Conservation (phyloP, 2,797 vertebrate species). For the Phalloptychus januarius region DNA sequence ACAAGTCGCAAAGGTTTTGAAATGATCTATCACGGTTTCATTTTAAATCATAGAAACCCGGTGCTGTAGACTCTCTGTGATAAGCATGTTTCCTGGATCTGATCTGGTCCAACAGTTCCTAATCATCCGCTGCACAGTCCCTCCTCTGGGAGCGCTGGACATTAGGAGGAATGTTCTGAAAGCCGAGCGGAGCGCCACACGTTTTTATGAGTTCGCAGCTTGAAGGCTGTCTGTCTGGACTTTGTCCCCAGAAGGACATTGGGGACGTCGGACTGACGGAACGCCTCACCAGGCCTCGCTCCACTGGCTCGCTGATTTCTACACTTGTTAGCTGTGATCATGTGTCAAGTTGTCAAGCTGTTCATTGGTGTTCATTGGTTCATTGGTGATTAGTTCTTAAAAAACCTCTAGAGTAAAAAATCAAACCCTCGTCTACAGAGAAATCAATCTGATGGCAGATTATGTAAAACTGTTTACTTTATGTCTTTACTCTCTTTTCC, state of each 20-base stretch:
- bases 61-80: background rate
- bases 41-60: background rate
- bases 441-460: background rate
- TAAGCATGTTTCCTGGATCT: background rate
- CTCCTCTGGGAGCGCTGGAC: background rate
- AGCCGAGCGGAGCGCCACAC: background rate
- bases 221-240: background rate
- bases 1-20: background rate
- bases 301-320: background rate
- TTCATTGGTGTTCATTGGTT: background rate
- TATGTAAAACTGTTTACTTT: background rate
- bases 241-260: background rate
- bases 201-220: background rate
- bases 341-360: constrained; percentile 1
- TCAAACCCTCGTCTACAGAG: background rate
- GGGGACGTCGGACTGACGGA: background rate
- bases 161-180: background rate
- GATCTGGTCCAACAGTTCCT: background rate
- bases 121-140: background rate
- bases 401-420: accelerated
- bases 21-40: background rate
- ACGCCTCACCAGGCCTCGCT: background rate
- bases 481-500: background rate
- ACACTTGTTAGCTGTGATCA: background rate
- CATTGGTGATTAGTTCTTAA: background rate